Evolutionary conservation across 1,140 invertebrate species (phyloP), one percentile per base, ranked within the genome.

Genomic region (Drosophila insularis): DNA sequence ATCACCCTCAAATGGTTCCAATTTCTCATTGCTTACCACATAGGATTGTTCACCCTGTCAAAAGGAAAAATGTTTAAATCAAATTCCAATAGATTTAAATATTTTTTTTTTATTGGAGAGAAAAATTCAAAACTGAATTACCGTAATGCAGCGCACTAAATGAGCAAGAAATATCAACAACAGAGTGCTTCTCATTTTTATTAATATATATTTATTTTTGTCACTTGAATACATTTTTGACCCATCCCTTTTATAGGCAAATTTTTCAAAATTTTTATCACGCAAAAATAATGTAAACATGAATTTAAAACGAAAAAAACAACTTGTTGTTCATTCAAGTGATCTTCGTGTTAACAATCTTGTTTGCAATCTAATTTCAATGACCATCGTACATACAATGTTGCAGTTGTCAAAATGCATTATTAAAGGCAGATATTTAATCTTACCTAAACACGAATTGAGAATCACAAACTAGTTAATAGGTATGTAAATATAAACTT

Each of bases 1-100:
- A 10, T 91, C 76, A 37, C 89, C 89, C 31, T 90, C 81, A 8
- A 90, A 85, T 5, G 89, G 46, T 4, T 91, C 85, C 7, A 90
- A 53, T 23, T 80, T 68, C 23, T 90, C 89, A 77, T 90, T 90
- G 43, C 37, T 54, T 0, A 90, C 89, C 40, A 74, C 81, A 71
- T 90, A 90, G 6, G 80, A 75, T 63, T 90, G 84, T 46, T 89
- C 78, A 61, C 64, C 62, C 89, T 90, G 19, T n/a, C 5, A 2
- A 54, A 21, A 10, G 14, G n/a, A 10, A 0, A 37, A 23, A 11
- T 23, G 10, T 3, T 1, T 23, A 10, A 5, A 5, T 1, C 27
- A 27, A 27, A 6, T 27, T 5, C 27, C 27, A 27, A 27, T 27
- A 27, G 27, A 5, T 27, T 27, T 6, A 27, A 27, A 14, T 17